Evolutionary conservation across 2,888 invertebrate species (phyloP).

Genomic region (Gryllus longicercus): DNA sequence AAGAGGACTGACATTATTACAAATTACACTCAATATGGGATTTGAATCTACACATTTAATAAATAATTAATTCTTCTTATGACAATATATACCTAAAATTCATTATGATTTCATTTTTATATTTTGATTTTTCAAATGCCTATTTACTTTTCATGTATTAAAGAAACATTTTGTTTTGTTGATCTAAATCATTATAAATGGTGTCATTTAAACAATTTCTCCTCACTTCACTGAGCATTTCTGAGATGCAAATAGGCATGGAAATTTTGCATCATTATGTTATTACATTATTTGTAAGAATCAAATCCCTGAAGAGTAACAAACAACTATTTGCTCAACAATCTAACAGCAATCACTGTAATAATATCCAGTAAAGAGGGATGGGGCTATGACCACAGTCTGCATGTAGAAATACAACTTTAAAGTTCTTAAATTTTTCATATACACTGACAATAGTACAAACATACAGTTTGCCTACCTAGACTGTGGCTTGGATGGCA

Average conservation of each 20-base stretch:
- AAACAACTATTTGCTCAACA: constrained; percentile 17
- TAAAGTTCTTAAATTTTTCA: not conserved
- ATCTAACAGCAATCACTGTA: constrained; percentile 17
- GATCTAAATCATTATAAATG: too few species aligned
- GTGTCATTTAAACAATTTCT: too few species aligned
- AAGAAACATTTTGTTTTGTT: too few species aligned
- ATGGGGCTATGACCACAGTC: not conserved
- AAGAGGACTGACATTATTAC: constrained; percentile 9
- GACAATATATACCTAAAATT: not conserved
- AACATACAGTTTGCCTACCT: constrained; percentile 3
- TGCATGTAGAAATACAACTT: not conserved
- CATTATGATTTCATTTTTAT: not conserved
- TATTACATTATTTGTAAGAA: constrained; percentile 30
- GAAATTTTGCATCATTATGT: constrained; percentile 18
- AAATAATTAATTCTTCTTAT: not conserved
- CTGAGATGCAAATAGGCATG: not conserved
- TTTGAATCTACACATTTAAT: not conserved
- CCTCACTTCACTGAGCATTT: not conserved
- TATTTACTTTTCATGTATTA: too few species aligned
- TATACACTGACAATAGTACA: constrained; percentile 3
- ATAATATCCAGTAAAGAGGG: constrained; percentile 2
- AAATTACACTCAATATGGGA: constrained; percentile 2
- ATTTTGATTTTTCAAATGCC: not conserved
- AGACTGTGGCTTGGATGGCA: constrained; percentile 2
- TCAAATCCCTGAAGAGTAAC: constrained; percentile 21